Base-by-base conservation (phyloP, 2,797 vertebrate genomes). In the Spheniscus humboldti region DNA sequence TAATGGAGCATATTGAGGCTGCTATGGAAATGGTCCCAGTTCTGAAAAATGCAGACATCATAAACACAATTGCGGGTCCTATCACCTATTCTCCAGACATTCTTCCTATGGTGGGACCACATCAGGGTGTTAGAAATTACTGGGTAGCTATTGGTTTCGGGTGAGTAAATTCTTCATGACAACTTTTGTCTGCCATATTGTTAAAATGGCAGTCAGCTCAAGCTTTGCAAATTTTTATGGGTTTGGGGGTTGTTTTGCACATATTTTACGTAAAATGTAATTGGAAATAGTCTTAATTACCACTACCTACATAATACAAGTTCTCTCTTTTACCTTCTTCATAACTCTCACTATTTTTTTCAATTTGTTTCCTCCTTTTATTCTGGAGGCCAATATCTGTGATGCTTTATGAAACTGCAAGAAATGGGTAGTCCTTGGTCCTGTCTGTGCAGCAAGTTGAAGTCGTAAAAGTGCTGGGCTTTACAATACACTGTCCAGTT, bases 71-170 rank as follows among this genome's bases (percentile, higher is more conserved):
- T 96, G 98, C 99, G 6, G 99, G 99, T 69, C 99, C 99, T 27
- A 99, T 99, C 97, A 99, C 99, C 5, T 99, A 99, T 96, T 99
- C 99, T 89, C 99, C 99, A 19, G 99, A 99, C 97, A 98, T 99
- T 73, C 98, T 99, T 92, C 99, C 99, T 52, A 99, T 99, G 99
- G 98, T 99, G 17, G 99, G 99, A 77, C 99, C 99, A 33, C 98
- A 99, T 94, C 98, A 99, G 39, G 99, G 99, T 47, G 97, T 98
- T 69, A 98, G 94, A 92, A 99, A 99, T 98, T 99, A 99, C 97
- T 99, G 99, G 99, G 98, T 99, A 5, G 99, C 99, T 80, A 97
- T 99, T 48, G 99, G 99, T 86, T 99, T 99, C 9, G 99, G 99
- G 99, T 99, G 94, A 90, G 98, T 98, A 89, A 93, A 81, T 92